Conservation (phyloP, 2,113 vertebrate species). For the Leptocoma aspasia region DNA sequence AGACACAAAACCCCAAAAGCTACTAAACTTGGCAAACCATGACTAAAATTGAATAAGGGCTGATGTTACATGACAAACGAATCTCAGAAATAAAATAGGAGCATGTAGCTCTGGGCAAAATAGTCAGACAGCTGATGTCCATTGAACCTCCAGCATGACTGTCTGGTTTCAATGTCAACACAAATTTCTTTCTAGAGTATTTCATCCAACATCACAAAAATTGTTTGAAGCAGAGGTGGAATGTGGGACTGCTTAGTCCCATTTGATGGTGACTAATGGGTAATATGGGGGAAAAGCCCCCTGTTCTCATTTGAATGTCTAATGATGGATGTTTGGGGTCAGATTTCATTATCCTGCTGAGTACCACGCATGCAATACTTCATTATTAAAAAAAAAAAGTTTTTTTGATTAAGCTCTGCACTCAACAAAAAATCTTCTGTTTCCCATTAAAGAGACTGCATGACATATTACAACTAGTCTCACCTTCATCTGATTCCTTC, state of each 20-base stretch:
- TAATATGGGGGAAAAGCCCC: background rate
- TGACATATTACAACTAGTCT: background rate
- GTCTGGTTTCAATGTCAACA: conserved; percentile 41
- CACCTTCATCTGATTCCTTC: background rate
- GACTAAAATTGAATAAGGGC: background rate
- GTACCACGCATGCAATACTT: background rate
- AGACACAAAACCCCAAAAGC: background rate
- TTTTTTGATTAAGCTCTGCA: background rate
- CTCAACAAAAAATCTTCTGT: background rate
- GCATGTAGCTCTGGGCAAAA: background rate
- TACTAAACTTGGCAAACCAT: background rate
- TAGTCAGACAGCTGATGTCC: conserved; percentile 26
- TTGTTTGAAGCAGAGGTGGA: background rate
- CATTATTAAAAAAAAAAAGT: background rate
- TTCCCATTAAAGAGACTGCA: background rate
- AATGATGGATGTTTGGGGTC: background rate
- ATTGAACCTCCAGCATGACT: conserved; percentile 15
- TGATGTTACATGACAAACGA: background rate
- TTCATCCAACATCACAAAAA: background rate
- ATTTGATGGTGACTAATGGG: background rate
- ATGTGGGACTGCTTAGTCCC: background rate
- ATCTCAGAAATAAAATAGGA: background rate
- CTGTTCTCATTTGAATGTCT: background rate
- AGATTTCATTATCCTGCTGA: background rate
- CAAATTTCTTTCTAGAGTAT: background rate